Evolutionary conservation across 2,888 invertebrate genomes (phyloP).

Genomic region (Rotaria magnacalcarata): DNA sequence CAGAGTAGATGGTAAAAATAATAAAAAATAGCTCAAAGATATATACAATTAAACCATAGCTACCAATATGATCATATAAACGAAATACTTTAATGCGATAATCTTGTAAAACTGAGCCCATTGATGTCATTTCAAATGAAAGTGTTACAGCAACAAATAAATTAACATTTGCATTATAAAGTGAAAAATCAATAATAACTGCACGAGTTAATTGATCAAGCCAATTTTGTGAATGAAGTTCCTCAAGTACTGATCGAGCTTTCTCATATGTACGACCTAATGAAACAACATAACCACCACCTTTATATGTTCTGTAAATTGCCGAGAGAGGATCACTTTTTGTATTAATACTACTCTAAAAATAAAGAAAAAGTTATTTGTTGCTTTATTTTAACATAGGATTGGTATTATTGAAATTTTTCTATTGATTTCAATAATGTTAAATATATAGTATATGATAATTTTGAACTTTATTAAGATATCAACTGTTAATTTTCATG

Average conservation of each 20-base stretch:
- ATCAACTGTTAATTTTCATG: no score
- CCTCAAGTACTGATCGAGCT: slow-evolving; percentile 24
- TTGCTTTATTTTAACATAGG: no score
- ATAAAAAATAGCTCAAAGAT: slow-evolving; percentile 58
- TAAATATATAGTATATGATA: no score
- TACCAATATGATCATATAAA: slow-evolving; percentile 58
- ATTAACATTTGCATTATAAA: slow-evolving; percentile 61
- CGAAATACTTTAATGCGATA: slow-evolving; percentile 53
- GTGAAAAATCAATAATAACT: slow-evolving; percentile 62
- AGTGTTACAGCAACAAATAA: slow-evolving; percentile 56
- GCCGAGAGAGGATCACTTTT: slow-evolving; percentile 49
- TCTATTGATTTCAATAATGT: no score
- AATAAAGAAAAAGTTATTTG: not conserved
- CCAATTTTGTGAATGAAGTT: slow-evolving; percentile 54
- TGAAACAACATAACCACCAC: slow-evolving; percentile 57
- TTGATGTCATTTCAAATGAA: slow-evolving; percentile 54
- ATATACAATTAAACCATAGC: slow-evolving; percentile 57
- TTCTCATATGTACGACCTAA: slow-evolving; percentile 50
- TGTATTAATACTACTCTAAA: slow-evolving; percentile 41
- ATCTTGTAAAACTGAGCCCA: slow-evolving; percentile 49
- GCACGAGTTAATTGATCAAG: slow-evolving; percentile 61
- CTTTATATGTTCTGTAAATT: slow-evolving; percentile 48
- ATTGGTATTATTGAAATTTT: no score
- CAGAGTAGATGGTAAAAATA: slow-evolving; percentile 59
- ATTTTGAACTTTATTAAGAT: no score